Conservation (phyloP, 2,888 invertebrate species). For the Ashinkailepas kermadecensis region DNA sequence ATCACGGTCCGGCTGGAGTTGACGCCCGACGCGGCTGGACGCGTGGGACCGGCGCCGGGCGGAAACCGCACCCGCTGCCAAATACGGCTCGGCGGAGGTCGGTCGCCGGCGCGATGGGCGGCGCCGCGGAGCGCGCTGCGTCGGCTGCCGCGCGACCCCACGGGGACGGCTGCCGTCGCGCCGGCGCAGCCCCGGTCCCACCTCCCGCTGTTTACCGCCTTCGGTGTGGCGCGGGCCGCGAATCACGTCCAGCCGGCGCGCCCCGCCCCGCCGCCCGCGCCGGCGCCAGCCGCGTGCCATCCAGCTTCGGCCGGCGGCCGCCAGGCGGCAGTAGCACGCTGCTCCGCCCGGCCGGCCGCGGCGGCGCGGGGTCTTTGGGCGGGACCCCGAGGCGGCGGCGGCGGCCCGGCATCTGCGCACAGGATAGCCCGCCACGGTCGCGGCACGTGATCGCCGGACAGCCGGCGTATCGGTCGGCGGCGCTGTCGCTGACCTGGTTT, state of each 20-base stretch:
- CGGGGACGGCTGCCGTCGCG: background rate
- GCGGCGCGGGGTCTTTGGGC: background rate
- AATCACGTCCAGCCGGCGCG: background rate
- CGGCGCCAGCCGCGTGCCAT: conserved; percentile 8
- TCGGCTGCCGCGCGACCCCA: background rate
- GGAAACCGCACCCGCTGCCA: background rate
- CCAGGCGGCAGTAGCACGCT: conserved; percentile 12
- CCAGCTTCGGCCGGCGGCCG: background rate
- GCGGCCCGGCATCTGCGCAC: background rate
- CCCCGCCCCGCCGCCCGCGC: background rate
- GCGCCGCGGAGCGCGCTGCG: background rate
- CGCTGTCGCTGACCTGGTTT: too few species aligned
- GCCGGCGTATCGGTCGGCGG: too few species aligned
- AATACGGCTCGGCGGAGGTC: background rate
- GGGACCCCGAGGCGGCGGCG: background rate
- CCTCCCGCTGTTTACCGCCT: background rate
- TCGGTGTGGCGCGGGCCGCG: too few species aligned
- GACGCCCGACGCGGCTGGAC: too few species aligned
- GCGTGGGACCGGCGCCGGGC: background rate
- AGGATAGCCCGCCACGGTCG: too few species aligned
- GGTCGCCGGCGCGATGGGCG: background rate
- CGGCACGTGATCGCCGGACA: too few species aligned
- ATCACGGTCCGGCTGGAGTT: too few species aligned
- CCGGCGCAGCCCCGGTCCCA: background rate
- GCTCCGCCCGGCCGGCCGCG: background rate